Base-by-base conservation (phyloP, 2,888 invertebrate genomes). In the Drosophila tripunctata region DNA sequence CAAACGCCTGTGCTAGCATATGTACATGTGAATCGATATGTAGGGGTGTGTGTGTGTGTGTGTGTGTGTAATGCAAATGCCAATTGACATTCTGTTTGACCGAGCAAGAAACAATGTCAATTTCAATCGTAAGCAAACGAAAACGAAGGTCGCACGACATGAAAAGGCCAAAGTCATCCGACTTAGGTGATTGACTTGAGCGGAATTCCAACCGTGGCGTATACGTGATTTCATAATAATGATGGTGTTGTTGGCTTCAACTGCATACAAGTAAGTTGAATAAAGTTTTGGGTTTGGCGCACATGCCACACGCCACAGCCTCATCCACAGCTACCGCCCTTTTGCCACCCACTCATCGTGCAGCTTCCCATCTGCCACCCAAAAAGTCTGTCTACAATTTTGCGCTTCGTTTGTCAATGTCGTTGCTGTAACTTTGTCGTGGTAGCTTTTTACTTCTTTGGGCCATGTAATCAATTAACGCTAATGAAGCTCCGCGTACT, bases 391-490 rank as follows among this genome's bases (percentile, higher is more conserved):
- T 69, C 61, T 70, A 54, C 78, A 83, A 83, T 89, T 86, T 89
- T 67, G 68, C 73, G 88, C 78, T 87, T 75, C 78, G 88, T 79
- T 88, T 86, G 80, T 74, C 87, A 88, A 70, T 74, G 88, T 74
- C 65, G 69, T 60, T 35, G 50, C 45, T 36, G 58, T 41, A 68
- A 83, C 61, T 68, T 86, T 69, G 70, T 80, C 55, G 65, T 67
- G 63, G 66, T 67, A 63, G 66, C 73, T 60, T 52, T 56, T 41
- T 44, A 54, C 85, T 71, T 81, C 83, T 78, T 56, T 65, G 66
- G 81, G 81, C 75, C 70, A 74, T 78, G 70, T 79, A 85, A 89
- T 89, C 89, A 89, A 88, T 88, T 89, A 88, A 75, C 75, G 74
- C 77, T 85, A 88, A 89, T 88, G 87, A 89, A 87, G 84, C 75